These are phyloP conservation scores for Tadarida brasiliensis DNA, from an alignment of 2,797 vertebrate genomes.

Conservation along the genomic window DNA sequence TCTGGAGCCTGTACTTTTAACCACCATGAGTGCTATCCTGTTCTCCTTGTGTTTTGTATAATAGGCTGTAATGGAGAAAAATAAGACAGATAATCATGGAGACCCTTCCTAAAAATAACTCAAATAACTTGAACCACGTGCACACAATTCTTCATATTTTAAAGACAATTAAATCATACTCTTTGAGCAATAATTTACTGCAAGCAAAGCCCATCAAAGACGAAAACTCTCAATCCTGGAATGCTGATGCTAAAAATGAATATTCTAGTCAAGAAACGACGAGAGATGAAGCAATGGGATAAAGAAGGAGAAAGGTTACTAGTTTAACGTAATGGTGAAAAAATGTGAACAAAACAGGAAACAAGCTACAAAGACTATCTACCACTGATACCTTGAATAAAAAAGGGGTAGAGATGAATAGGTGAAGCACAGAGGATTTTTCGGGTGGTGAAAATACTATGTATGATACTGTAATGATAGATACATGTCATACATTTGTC, in stretches of 20 bases:
- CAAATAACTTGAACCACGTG: conserved; percentile 33
- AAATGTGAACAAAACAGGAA: conserved; percentile 47
- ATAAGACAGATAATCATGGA: neutral
- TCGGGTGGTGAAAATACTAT: neutral
- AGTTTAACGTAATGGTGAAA: conserved; percentile 46
- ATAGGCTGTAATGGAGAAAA: neutral
- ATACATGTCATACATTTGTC: neutral
- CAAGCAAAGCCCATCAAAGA: neutral
- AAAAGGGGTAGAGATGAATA: neutral
- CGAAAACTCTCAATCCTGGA: conserved; percentile 38
- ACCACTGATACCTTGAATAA: neutral
- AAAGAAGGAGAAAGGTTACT: neutral
- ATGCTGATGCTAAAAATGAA: conserved; percentile 30
- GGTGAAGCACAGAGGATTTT: neutral
- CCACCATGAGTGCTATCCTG: neutral
- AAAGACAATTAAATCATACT: conserved; percentile 44
- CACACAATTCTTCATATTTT: conserved; percentile 23
- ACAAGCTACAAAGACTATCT: conserved; percentile 31
- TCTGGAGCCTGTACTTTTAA: conserved; percentile 48
- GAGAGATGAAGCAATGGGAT: neutral
- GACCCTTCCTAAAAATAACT: conserved; percentile 64
- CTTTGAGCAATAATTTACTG: conserved; percentile 16
- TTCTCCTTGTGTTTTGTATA: conserved; percentile 1
- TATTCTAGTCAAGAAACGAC: neutral
- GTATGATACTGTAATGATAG: neutral